These are phyloP conservation scores for Pseudopodoces humilis DNA, from an alignment of 2,113 vertebrate species.

Conservation along the genomic window DNA sequence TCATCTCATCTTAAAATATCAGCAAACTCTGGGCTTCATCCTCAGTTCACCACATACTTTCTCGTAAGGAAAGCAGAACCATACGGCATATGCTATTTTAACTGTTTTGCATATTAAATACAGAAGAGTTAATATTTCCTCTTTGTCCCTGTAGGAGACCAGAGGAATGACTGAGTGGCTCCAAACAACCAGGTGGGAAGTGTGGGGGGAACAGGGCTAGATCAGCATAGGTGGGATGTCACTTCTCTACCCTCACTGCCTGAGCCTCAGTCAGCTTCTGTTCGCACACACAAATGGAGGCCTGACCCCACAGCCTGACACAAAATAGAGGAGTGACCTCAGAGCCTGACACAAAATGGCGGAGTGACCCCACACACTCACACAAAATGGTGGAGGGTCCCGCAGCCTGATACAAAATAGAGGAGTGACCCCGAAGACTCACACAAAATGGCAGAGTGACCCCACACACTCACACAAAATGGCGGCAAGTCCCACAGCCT, in stretches of 20 bases:
- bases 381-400: not conserved
- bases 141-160: not conserved
- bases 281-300: not conserved
- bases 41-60: not conserved
- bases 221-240: not conserved
- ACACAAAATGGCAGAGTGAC: not conserved
- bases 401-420: not conserved
- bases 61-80: not conserved
- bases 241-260: rapidly evolving
- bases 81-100: not conserved
- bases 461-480: not conserved
- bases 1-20: not conserved
- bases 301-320: not conserved
- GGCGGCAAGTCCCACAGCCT: not conserved
- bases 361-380: not conserved
- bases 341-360: not conserved
- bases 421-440: too few relatives aligned
- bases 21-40: not conserved
- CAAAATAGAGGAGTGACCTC: not conserved
- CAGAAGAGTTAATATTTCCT: not conserved
- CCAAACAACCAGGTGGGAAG: not conserved
- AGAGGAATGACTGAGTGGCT: not conserved
- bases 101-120: not conserved
- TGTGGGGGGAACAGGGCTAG: rapidly evolving
- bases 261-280: not conserved